These are phyloP conservation scores for Sinhomidia bicolor DNA, from an alignment of 2,888 invertebrate genomes.

Conservation along the genomic window DNA sequence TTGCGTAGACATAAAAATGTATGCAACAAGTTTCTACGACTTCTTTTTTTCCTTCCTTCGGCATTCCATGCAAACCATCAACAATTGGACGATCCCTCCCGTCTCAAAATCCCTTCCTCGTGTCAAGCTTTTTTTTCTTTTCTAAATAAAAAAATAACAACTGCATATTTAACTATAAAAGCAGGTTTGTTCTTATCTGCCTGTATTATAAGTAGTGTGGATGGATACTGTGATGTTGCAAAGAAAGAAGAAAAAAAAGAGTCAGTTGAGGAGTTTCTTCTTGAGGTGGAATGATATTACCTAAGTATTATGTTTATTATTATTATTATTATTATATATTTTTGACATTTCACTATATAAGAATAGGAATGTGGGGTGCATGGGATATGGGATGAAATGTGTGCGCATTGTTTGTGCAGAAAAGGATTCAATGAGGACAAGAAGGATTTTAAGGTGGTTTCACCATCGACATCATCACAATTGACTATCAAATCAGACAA, in stretches of 20 bases:
- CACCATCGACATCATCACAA: constrained; percentile 52
- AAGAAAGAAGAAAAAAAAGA: not conserved
- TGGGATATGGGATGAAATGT: not conserved
- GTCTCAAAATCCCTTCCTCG: constrained; percentile 71
- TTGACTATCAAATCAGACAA: constrained; percentile 64
- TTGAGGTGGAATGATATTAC: constrained; percentile 8
- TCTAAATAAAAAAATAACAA: constrained; percentile 64
- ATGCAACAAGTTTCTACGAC: constrained; percentile 67
- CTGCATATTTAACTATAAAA: constrained; percentile 61
- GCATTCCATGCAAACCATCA: constrained; percentile 74
- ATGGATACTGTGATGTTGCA: not conserved
- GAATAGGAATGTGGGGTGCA: constrained; percentile 22
- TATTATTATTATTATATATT: constrained; percentile 34
- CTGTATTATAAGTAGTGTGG: not conserved
- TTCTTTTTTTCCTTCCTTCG: constrained; percentile 67
- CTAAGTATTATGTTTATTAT: constrained; percentile 3
- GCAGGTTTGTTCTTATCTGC: constrained; percentile 53
- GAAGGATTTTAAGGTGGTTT: constrained; percentile 56
- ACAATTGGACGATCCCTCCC: constrained; percentile 75
- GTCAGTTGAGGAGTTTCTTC: no score
- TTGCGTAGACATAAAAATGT: constrained; percentile 60
- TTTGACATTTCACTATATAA: not conserved
- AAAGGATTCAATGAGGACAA: constrained; percentile 56
- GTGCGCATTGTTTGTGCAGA: constrained; percentile 8
- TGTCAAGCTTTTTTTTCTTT: constrained; percentile 67